These are phyloP conservation scores for Tetragonula carbonaria DNA, from an alignment of 2,888 invertebrate species.

Conservation along the genomic window DNA sequence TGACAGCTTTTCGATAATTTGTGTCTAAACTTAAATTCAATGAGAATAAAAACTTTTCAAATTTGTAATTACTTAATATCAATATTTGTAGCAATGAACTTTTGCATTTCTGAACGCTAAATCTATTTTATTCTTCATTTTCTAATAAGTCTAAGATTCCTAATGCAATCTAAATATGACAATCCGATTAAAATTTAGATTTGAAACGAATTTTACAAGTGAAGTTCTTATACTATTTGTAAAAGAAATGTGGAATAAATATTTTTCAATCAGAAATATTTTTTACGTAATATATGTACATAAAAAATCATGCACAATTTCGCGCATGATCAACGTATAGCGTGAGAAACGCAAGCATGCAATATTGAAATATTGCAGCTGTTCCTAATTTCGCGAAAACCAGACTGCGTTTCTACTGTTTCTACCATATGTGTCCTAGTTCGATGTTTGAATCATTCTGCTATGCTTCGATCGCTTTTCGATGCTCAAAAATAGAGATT, in stretches of 20 bases:
- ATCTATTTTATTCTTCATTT: no score
- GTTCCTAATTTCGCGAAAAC: slow-evolving; percentile 29
- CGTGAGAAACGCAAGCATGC: neutral
- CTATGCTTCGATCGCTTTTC: neutral
- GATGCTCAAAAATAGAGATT: neutral
- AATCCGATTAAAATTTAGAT: neutral
- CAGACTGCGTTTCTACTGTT: slow-evolving; percentile 1
- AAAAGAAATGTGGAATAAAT: neutral
- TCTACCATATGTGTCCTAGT: slow-evolving; percentile 9
- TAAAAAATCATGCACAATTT: neutral
- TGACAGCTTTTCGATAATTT: no score
- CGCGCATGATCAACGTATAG: neutral
- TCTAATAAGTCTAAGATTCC: no score
- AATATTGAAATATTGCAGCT: slow-evolving; percentile 22
- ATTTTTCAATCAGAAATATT: neutral
- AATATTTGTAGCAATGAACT: no score
- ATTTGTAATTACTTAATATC: no score
- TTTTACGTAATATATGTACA: no score
- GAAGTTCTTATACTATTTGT: neutral
- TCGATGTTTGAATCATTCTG: neutral
- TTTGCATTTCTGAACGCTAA: no score
- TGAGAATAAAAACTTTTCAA: no score
- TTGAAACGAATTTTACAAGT: neutral
- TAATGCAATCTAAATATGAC: neutral
- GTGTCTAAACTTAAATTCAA: no score